Percentiles rank a stretch among this genome's conserved stretches.
These are phyloP conservation scores for Balaeniceps rex DNA, from an alignment of 2,113 vertebrate species.

Conservation along the genomic window DNA sequence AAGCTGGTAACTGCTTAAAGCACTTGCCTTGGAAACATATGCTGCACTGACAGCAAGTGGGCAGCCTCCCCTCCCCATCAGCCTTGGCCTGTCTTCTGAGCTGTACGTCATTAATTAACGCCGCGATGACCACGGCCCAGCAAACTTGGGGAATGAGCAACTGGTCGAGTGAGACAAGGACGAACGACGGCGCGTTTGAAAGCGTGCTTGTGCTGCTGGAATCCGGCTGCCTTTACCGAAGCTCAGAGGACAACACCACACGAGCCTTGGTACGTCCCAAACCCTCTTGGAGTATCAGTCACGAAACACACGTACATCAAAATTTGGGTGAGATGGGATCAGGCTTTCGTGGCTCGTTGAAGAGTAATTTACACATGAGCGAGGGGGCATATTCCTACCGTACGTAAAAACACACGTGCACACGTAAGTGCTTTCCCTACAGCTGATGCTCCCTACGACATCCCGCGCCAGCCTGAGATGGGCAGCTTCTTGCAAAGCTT, in stretches of 20 bases:
- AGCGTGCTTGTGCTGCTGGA: accelerated
- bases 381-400: not conserved
- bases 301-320: not conserved
- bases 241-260: not conserved
- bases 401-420: not conserved
- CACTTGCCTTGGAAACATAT: not conserved
- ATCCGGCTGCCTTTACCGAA: too few relatives aligned
- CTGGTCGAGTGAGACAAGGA: not conserved
- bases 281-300: not conserved
- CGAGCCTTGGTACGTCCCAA: not conserved
- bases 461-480: not conserved
- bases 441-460: not conserved
- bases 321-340: not conserved
- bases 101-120: not conserved
- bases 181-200: accelerated
- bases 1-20: not conserved
- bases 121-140: not conserved
- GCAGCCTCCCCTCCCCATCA: not conserved
- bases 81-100: not conserved
- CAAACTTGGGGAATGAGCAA: not conserved
- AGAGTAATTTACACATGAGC: not conserved
- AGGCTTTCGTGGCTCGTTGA: not conserved
- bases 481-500: not conserved
- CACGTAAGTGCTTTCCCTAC: not conserved
- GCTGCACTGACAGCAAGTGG: not conserved